Evolutionary conservation across 2,888 invertebrate genomes (phyloP), one percentile per base, ranked within the genome.

Genomic region (Drosophila pullipes): DNA sequence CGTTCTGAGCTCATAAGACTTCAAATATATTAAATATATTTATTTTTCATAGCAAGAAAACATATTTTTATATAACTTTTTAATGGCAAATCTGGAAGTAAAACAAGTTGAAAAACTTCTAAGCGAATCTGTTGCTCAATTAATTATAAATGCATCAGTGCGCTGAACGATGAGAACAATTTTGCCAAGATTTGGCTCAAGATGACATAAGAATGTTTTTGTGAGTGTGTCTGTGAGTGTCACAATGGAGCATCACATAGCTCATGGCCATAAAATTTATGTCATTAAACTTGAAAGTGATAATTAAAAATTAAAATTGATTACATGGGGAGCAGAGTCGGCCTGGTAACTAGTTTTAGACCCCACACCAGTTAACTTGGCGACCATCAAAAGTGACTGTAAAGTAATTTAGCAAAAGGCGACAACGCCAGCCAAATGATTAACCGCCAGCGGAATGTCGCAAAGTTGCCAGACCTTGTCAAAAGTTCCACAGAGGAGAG

Each of bases 251-350:
- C n/a, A n/a, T n/a, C n/a, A n/a, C n/a, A n/a, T n/a, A n/a, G n/a
- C n/a, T n/a, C n/a, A n/a, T n/a, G 89, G 89, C 84, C 89, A 81
- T 77, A 76, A 68, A 86, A 86, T 82, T 77, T 70, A 69, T 83
- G 89, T 81, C 87, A 84, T 86, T 76, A 84, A 85, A 89, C 85
- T 86, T 89, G 87, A 85, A 89, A 89, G 85, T 82, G 89, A 78
- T 85, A 85, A 85, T 85, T 85, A 86, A 86, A 89, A 89, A 89
- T 85, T 86, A 81, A 85, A 85, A 85, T 85, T 85, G 87, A 85
- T 89, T 78, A 69, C 69, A 62, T 50, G 41, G 31, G 16, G 39
- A 35, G 41, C n/a, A n/a, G 37, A 28, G 28, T 30, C 9, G 64
- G 52, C 68, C 35, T 35, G 30, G 49, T n/a, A 54, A 39, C 39